These are phyloP conservation scores for Malthinus seriepunctatus DNA, from an alignment of 2,888 invertebrate genomes.

Conservation along the genomic window DNA sequence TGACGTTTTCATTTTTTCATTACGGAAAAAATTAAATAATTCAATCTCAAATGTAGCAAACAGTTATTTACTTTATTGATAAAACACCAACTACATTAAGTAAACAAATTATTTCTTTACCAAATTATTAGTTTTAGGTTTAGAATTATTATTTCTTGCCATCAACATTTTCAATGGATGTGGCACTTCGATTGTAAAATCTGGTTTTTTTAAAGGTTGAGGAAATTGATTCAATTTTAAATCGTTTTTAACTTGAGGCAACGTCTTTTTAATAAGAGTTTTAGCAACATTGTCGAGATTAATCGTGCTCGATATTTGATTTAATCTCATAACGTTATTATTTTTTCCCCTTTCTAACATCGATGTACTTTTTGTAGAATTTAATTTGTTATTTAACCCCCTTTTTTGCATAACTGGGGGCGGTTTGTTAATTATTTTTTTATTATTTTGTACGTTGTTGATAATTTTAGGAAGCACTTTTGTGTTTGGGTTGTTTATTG, in stretches of 20 bases:
- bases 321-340: background rate
- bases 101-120: too few relatives aligned
- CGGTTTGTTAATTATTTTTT: background rate
- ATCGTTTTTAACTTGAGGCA: slow-evolving; percentile 1
- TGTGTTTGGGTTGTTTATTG: background rate
- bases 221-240: background rate
- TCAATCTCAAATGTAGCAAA: too few relatives aligned
- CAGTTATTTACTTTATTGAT: too few relatives aligned
- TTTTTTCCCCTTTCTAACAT: background rate
- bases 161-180: background rate
- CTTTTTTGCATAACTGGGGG: background rate
- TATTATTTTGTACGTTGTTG: background rate
- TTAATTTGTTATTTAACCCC: background rate
- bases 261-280: slow-evolving; percentile 2
- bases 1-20: too few relatives aligned
- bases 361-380: background rate
- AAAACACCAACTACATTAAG: too few relatives aligned
- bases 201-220: background rate
- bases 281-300: background rate
- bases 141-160: background rate
- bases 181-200: background rate
- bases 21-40: too few relatives aligned
- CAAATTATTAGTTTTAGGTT: background rate
- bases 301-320: background rate
- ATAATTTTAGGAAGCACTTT: background rate